Evolutionary conservation across 2,113 vertebrate species (phyloP).

Genomic region (Gobio gobio): DNA sequence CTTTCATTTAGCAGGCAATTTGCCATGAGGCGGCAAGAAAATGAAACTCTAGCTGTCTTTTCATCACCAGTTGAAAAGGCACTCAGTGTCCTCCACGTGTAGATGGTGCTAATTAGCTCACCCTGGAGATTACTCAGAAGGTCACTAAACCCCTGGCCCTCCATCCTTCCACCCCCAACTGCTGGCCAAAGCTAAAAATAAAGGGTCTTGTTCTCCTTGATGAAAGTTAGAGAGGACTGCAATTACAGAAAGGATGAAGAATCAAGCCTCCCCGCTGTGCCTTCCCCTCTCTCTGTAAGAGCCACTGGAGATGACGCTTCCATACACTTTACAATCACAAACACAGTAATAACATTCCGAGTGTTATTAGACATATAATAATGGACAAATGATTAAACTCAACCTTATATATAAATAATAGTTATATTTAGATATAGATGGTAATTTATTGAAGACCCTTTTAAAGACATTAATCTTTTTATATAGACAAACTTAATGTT

Average conservation of each 20-base stretch:
- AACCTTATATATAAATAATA: background rate
- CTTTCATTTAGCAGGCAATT: constrained; percentile 63
- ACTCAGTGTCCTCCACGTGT: constrained; percentile 51
- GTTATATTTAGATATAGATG: background rate
- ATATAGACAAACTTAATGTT: too few species aligned
- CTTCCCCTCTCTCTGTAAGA: background rate
- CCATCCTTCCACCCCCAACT: constrained; percentile 17
- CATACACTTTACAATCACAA: background rate
- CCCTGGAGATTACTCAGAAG: constrained; percentile 60
- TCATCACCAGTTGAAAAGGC: constrained; percentile 60
- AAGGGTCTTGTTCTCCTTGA: constrained; percentile 39
- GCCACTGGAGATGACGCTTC: background rate
- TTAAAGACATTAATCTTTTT: too few species aligned
- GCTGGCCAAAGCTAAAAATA: constrained; percentile 48
- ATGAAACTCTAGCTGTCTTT: constrained; percentile 57
- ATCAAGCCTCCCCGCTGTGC: constrained; percentile 19
- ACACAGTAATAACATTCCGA: background rate
- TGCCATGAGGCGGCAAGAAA: constrained; percentile 53
- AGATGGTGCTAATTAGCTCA: constrained; percentile 60
- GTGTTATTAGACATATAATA: background rate
- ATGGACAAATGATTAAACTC: background rate
- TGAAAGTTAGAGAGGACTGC: constrained; percentile 40
- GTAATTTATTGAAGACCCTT: too few species aligned
- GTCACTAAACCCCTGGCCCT: constrained; percentile 51
- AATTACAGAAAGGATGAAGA: constrained; percentile 27